These are phyloP conservation scores for Pristiophorus japonicus DNA, from an alignment of 2,113 vertebrate genomes.

Conservation along the genomic window DNA sequence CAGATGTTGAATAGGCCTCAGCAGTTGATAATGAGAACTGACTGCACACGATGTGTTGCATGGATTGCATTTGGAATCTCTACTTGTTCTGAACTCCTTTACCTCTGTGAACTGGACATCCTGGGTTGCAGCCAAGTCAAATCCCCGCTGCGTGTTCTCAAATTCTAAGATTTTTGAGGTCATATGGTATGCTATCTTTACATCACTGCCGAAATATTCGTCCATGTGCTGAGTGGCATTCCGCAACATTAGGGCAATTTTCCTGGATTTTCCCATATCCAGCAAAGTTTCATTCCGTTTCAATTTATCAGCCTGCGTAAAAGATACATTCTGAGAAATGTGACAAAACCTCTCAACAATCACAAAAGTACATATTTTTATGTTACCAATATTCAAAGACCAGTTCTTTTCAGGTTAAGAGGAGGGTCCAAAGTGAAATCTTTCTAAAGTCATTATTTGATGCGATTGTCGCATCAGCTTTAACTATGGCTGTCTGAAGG, in stretches of 20 bases:
- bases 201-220: conserved; percentile 76
- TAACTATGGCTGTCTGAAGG: neutral
- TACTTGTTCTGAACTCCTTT: neutral
- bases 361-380: neutral
- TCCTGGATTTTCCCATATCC: conserved; percentile 63
- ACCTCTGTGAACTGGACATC: conserved; percentile 93
- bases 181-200: conserved; percentile 76
- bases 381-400: neutral
- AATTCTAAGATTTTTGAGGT: conserved; percentile 70
- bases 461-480: neutral
- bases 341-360: neutral
- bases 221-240: conserved; percentile 67
- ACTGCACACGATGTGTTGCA: neutral
- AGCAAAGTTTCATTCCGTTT: conserved; percentile 63
- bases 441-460: neutral
- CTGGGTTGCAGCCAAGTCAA: conserved; percentile 81
- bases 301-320: conserved; percentile 65
- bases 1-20: neutral
- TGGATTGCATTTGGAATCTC: neutral
- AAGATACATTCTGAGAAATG: neutral
- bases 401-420: neutral
- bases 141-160: conserved; percentile 78
- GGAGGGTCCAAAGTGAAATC: neutral
- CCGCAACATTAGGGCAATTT: conserved; percentile 64
- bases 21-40: neutral